phyloP scores from a whole-genome alignment of 2,888 invertebrate species.

The Dicyrtoma fusca region DNA sequence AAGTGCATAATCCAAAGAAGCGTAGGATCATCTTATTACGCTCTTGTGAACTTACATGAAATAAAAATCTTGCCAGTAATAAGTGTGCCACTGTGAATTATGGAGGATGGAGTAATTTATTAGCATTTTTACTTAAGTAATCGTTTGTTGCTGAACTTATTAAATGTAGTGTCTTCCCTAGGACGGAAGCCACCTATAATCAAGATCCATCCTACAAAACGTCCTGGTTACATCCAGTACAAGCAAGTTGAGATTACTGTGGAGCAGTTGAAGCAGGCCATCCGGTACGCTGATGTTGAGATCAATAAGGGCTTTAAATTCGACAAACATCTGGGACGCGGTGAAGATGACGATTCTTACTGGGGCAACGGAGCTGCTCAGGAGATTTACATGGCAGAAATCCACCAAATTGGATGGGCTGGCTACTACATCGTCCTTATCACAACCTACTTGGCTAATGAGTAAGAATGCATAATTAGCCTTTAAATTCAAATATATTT shows the following conservation, averaged over 20 bases:
- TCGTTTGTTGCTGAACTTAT: too few species aligned
- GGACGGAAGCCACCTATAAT: constrained; percentile 14
- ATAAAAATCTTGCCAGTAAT: too few species aligned
- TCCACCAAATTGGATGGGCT: constrained; percentile 42
- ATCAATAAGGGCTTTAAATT: constrained; percentile 43
- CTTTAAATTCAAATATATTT: too few species aligned
- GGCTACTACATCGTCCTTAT: constrained; percentile 49
- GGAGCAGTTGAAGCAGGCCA: constrained; percentile 45
- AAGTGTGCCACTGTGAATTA: too few species aligned
- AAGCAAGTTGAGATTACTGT: constrained; percentile 31
- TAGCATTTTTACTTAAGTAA: too few species aligned
- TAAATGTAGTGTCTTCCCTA: too few species aligned
- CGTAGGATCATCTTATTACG: too few species aligned
- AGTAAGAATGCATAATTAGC: constrained; percentile 41
- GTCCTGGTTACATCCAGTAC: constrained; percentile 23
- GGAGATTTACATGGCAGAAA: constrained; percentile 41
- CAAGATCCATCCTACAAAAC: constrained; percentile 7
- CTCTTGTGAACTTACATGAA: too few species aligned
- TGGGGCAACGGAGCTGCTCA: constrained; percentile 54
- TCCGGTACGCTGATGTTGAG: constrained; percentile 44
- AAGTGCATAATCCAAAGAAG: too few species aligned
- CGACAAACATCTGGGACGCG: constrained; percentile 46
- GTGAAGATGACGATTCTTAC: constrained; percentile 55
- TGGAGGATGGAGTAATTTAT: too few species aligned
- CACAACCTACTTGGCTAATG: constrained; percentile 45